Base-by-base conservation (phyloP, 2,113 vertebrate genomes). In the Cairina moschata region DNA sequence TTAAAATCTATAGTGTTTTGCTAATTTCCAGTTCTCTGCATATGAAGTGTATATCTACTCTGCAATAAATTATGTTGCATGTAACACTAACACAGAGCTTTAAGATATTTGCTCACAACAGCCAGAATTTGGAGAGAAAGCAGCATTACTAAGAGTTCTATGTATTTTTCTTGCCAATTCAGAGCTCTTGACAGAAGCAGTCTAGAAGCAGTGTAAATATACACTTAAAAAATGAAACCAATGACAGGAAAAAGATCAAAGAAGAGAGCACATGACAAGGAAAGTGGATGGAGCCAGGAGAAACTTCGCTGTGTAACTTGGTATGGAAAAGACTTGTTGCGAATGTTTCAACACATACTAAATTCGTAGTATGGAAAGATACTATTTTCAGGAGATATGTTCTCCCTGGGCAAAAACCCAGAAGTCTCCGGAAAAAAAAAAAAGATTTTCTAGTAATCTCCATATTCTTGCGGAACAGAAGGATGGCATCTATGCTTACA, bases 221-320 rank as follows among this genome's bases (percentile, higher is more conserved):
- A 95, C 86, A 93, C 94, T 96, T 98, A 88, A 96, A 97, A 97
- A 97, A 76, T 95, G 86, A 97, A 97, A 96, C 56, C 96, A 97
- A 90, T 87, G 87, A 73, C 88, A 97, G 77, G 86, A 97, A 92
- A 95, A 97, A 92, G 96, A 97, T 81, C 91, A 97, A 97, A 96
- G 84, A 89, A 89, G 94, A 83, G 85, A 97, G 95, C 42, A 80
- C 81, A 78, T 96, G 75, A 95, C 88, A 96, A 93, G 93, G 72
- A 95, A 96, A 84, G 86, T 83, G 93, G 71, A 91, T 86, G 93
- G 96, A 93, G 80, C 63, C 97, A 97, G 95, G 91, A 95, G 96
- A 96, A 96, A 77, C 77, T 95, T 95, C 85, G 90, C 90, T 95
- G 74, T 69, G 55, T 85, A 91, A 89, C 10, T 94, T 46, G 59